Base-by-base conservation (phyloP, 2,797 vertebrate genomes). In the Fratercula arctica region DNA sequence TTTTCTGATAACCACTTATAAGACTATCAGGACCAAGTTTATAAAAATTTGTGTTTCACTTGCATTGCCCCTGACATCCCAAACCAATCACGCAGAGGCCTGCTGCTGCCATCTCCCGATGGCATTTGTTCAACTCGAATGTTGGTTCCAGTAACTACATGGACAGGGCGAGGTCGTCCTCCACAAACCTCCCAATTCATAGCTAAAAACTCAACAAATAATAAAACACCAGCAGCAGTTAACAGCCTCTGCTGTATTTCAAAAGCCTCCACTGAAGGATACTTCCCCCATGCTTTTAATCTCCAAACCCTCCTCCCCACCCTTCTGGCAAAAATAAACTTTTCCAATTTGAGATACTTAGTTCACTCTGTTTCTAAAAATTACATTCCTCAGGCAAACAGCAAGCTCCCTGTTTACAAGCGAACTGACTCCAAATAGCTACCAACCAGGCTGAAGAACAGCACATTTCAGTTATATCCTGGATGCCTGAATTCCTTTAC, bases 11-110 rank as follows among this genome's bases (percentile, higher is more conserved):
- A 39, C 17, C 15, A 24, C 35, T 8, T 35, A 16, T 21, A 46
- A 48, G 54, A 57, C 51, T 16, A 35, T 9, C 33, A 43, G 41
- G 41, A 69, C 29, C 15, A 48, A 13, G 35, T 21, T 26, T 14
- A 59, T 7, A 41, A 23, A 57, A 24, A 23, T 6, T 3, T 21
- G 79, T 31, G 39, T 45, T 80, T 18, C 24, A 1, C 24, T 24
- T 26, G 51, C 41, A 17, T 25, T 20, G 53, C 57, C 61, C 67
- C 72, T 2, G 29, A 16, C 35, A 35, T 8, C 51, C 63, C 73
- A 45, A 39, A 21, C 13, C 70, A 31, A 10, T 0, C 5, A 7
- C 0, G 4, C 57, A 9, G 10, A 4, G 29, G 21, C 17, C 56
- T 39, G 68, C 64, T 80, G 57, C 63, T 39, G 39, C 54, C 37